phyloP scores from a whole-genome alignment of 2,797 vertebrate species.

The Apogon talboti region DNA sequence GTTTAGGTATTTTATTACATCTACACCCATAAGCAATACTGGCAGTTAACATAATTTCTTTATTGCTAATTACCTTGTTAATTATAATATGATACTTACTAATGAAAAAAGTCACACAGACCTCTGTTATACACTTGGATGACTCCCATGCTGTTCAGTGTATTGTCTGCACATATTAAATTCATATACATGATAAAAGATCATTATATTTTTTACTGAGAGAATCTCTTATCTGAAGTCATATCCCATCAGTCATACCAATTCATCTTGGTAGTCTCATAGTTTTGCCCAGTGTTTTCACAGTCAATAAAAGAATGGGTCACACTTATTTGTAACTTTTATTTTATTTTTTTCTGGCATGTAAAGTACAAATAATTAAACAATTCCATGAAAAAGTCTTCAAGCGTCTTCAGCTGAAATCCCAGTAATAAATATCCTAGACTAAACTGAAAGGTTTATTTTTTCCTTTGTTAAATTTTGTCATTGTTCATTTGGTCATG shows the following conservation, averaged over 20 bases:
- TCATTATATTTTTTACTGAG: no score
- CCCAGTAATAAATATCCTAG: slow-evolving; percentile 96
- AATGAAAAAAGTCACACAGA: no score
- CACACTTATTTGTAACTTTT: slow-evolving; percentile 92
- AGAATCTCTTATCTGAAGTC: background rate
- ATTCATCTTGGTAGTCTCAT: slow-evolving; percentile 6
- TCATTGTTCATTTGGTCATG: slow-evolving; percentile 87
- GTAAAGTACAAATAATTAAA: slow-evolving; percentile 99
- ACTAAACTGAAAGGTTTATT: slow-evolving; percentile 92
- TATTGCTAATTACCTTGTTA: no score
- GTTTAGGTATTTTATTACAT: background rate
- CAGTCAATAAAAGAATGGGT: slow-evolving; percentile 51
- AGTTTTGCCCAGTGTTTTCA: slow-evolving; percentile 1
- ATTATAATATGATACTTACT: no score
- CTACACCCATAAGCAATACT: background rate
- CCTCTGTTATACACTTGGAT: no score
- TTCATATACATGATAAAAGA: background rate
- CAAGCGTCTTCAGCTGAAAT: slow-evolving; percentile 95
- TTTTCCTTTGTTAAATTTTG: slow-evolving; percentile 84
- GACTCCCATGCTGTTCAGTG: background rate
- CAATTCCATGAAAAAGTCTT: slow-evolving; percentile 99
- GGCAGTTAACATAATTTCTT: no score
- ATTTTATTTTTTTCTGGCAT: slow-evolving; percentile 96
- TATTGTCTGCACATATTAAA: background rate
- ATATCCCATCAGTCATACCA: background rate